Evolutionary conservation across 2,113 vertebrate species (phyloP), one percentile per base, ranked within the genome.

Genomic region (Muscicapa adusta): DNA sequence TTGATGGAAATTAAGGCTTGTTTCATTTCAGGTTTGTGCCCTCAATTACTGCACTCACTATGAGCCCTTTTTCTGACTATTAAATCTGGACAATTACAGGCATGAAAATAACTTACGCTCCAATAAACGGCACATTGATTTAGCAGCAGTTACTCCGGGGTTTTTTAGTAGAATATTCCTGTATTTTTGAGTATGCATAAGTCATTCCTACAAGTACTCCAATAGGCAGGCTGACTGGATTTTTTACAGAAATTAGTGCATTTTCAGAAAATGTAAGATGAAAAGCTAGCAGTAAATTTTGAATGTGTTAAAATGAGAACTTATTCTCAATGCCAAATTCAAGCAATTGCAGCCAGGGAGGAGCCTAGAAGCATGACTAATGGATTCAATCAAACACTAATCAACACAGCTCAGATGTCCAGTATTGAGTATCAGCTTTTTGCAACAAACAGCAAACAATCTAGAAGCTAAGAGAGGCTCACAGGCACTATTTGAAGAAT

Each of bases 311-410:
- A 91, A 83, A 91, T n/a, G 25, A 88, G n/a, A 63, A 80, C 18
- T 86, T 93, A n/a, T 71, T 36, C 61, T 63, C 75, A 88, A 71
- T 33, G 54, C 25, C 1, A 1, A 85, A 31, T 26, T 83, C 16
- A 51, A 91, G 57, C 56, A 72, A 31, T 48, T 79, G 42, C 20
- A 79, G 70, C 17, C 92, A 91, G 87, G 74, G 67, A 88, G 66
- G 77, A 91, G 58, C 38, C 53, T 34, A 80, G 65, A 81, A 94
- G 72, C 78, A 68, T 62, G 72, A 66, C 91, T 24, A 1, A 80
- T 85, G 29, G 62, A 92, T 92, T 94, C 82, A 96, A 86, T 89
- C 82, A 86, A 88, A 95, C 14, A 62, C 77, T 82, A 75, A 96
- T 78, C 73, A 89, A 58, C 62, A 42, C 53, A 93, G 85, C 68